phyloP scores from a whole-genome alignment of 2,797 vertebrate genomes.

The Chrosomus eos region DNA sequence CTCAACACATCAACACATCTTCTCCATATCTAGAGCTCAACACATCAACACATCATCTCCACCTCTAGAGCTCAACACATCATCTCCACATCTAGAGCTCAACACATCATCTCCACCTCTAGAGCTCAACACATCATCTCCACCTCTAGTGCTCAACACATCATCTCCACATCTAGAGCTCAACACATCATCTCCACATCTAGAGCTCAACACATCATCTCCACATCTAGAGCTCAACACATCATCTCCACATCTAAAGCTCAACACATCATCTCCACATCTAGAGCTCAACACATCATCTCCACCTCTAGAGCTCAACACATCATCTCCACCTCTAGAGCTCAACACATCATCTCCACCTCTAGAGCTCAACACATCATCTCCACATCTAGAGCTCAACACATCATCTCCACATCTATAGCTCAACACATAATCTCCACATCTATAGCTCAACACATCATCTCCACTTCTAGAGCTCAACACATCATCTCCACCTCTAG shows the following conservation, averaged over 20 bases:
- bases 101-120: conserved; percentile 69
- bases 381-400: conserved; percentile 64
- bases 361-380: conserved; percentile 62
- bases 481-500: conserved; percentile 68
- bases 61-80: conserved; percentile 61
- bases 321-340: conserved; percentile 67
- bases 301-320: conserved; percentile 61
- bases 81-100: conserved; percentile 66
- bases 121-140: conserved; percentile 65
- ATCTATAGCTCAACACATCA: conserved; percentile 63
- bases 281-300: conserved; percentile 65
- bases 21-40: conserved; percentile 64
- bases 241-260: conserved; percentile 66
- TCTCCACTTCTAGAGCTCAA: conserved; percentile 64
- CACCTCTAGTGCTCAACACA: conserved; percentile 62
- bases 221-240: conserved; percentile 62
- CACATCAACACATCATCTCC: too few species aligned
- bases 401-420: conserved; percentile 67
- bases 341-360: conserved; percentile 70
- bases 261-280: conserved; percentile 69
- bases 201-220: conserved; percentile 65
- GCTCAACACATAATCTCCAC: conserved; percentile 68
- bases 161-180: conserved; percentile 70
- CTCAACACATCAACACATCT: too few species aligned
- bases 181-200: conserved; percentile 70